Conservation (phyloP, 2,888 invertebrate genomes). For the Platycheirus albimanus region DNA sequence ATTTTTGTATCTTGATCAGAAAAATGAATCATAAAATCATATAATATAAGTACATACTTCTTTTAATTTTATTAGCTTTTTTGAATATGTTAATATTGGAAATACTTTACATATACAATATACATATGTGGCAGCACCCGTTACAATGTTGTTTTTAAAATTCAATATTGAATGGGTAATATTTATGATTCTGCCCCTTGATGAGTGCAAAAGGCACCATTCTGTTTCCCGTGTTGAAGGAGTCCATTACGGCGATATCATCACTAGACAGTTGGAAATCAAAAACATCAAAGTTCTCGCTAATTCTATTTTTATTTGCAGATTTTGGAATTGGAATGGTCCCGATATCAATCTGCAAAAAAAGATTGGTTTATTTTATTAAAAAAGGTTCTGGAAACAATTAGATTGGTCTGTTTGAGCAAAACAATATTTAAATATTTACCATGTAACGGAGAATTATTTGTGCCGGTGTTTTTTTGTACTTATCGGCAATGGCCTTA, state of each 20-base stretch:
- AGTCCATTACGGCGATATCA: slow-evolving; percentile 83
- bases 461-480: slow-evolving; percentile 87
- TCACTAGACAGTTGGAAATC: slow-evolving; percentile 83
- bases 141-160: slow-evolving; percentile 75
- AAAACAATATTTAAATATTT: slow-evolving; percentile 63
- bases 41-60: too few relatives aligned
- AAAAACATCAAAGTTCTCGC: slow-evolving; percentile 85
- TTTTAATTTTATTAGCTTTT: too few relatives aligned
- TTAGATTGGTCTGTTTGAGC: too few relatives aligned
- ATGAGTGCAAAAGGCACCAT: slow-evolving; percentile 78
- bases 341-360: slow-evolving; percentile 83
- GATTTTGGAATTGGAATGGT: slow-evolving; percentile 85
- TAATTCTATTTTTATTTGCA: slow-evolving; percentile 83
- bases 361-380: too few relatives aligned
- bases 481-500: slow-evolving; percentile 84
- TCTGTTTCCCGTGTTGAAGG: slow-evolving; percentile 83
- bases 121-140: too few relatives aligned
- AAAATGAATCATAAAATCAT: too few relatives aligned
- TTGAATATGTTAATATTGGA: too few relatives aligned
- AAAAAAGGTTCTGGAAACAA: too few relatives aligned
- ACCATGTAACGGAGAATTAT: slow-evolving; percentile 87
- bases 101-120: too few relatives aligned
- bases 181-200: slow-evolving; percentile 80
- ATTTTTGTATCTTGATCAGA: too few relatives aligned
- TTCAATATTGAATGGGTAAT: slow-evolving; percentile 81